Evolutionary conservation across 2,113 vertebrate species (phyloP).

Genomic region (Pseudopodoces humilis): DNA sequence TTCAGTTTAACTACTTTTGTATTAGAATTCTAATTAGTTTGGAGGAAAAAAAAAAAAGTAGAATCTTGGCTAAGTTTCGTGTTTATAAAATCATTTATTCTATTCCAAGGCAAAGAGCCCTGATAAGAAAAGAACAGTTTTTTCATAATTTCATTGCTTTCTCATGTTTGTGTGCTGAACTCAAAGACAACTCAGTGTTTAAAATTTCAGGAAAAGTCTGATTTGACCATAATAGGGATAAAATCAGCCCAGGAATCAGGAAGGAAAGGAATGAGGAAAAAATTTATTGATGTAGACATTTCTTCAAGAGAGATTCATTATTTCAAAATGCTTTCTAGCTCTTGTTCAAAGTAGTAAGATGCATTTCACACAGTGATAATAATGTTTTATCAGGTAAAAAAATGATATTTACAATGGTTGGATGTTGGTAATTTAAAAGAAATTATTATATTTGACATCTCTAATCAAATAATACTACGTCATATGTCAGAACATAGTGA

Average conservation of each 20-base stretch:
- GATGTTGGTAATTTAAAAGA: neutral
- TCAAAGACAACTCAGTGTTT: neutral
- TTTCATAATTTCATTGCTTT: neutral
- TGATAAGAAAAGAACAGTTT: neutral
- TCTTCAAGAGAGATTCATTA: neutral
- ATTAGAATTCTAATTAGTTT: neutral
- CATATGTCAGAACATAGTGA: fast-evolving
- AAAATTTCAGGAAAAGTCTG: neutral
- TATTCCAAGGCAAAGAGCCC: neutral
- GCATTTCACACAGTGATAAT: neutral
- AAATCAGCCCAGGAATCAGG: neutral
- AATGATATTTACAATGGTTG: neutral
- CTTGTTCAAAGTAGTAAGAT: neutral
- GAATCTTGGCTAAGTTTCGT: neutral
- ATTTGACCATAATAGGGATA: neutral
- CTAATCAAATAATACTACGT: neutral
- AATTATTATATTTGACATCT: neutral
- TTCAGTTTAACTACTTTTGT: neutral
- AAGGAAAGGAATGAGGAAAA: neutral
- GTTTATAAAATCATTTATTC: neutral
- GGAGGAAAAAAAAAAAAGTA: neutral
- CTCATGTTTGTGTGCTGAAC: neutral
- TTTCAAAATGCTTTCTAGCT: neutral
- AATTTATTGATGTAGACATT: neutral
- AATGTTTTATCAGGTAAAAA: neutral